These are phyloP conservation scores for Microtus oregoni DNA, from an alignment of 2,113 vertebrate genomes.

Conservation along the genomic window DNA sequence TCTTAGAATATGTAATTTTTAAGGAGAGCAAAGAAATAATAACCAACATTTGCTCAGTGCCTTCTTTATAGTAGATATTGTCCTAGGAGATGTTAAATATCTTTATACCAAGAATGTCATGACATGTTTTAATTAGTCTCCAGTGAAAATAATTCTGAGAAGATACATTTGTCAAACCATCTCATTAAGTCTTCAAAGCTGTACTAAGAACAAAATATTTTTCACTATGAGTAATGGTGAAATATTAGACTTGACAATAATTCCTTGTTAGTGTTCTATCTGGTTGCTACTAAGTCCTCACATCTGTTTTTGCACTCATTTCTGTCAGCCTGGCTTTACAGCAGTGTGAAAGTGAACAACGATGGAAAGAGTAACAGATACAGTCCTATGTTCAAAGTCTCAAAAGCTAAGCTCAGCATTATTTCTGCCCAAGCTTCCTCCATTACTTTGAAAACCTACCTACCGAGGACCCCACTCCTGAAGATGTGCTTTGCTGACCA, in stretches of 20 bases:
- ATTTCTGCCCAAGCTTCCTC: not conserved
- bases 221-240: not conserved
- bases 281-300: not conserved
- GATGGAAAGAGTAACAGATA: not conserved
- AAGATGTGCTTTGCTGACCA: not conserved
- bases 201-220: not conserved
- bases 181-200: not conserved
- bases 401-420: not conserved
- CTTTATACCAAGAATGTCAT: not conserved
- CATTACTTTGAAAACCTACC: no score
- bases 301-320: not conserved
- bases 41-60: not conserved
- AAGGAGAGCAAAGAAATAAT: not conserved
- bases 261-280: not conserved
- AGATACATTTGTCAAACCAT: not conserved
- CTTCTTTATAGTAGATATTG: not conserved
- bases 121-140: not conserved
- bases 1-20: conserved; percentile 1
- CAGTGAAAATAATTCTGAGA: conserved; percentile 12
- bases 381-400: not conserved
- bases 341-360: not conserved
- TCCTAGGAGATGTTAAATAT: not conserved
- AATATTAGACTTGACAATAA: not conserved
- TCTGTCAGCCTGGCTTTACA: not conserved
- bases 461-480: not conserved